These are phyloP conservation scores for Holothuria glaberrima DNA, from an alignment of 35 echinoderm and acorn worm species.

Conservation along the genomic window DNA sequence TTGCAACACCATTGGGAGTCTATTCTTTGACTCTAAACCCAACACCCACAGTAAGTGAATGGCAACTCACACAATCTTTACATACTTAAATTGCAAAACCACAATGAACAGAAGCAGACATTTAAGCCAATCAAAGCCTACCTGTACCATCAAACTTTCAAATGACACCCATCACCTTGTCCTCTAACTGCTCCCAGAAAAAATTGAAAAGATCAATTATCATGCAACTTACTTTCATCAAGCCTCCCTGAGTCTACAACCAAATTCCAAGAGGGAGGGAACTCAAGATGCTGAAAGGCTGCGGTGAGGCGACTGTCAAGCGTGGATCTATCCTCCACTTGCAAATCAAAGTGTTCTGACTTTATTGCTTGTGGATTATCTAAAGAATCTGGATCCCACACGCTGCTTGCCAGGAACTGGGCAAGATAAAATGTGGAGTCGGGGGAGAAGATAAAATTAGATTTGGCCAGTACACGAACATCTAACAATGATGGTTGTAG, in stretches of 20 bases:
- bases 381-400: conserved; percentile 77
- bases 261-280: conserved; percentile 75
- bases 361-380: conserved; percentile 80
- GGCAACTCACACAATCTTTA: too few relatives aligned
- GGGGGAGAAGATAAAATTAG: conserved; percentile 64
- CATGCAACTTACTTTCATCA: conserved; percentile 81
- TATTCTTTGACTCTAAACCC: too few relatives aligned
- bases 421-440: conserved; percentile 82
- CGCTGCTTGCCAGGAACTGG: conserved; percentile 84
- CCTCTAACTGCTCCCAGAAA: too few relatives aligned
- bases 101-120: too few relatives aligned
- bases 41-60: too few relatives aligned
- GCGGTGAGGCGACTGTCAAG: conserved; percentile 75
- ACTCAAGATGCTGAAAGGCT: conserved; percentile 84
- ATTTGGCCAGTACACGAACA: conserved; percentile 65
- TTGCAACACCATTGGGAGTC: too few relatives aligned
- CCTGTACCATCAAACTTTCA: too few relatives aligned
- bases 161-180: too few relatives aligned
- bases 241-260: conserved; percentile 76
- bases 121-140: too few relatives aligned
- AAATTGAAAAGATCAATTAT: too few relatives aligned
- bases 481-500: conserved; percentile 18
- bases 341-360: conserved; percentile 79
- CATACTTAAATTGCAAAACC: too few relatives aligned
- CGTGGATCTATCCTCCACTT: conserved; percentile 76